These are phyloP conservation scores for Drosophila borborema DNA, from an alignment of 2,888 invertebrate genomes.

Conservation along the genomic window DNA sequence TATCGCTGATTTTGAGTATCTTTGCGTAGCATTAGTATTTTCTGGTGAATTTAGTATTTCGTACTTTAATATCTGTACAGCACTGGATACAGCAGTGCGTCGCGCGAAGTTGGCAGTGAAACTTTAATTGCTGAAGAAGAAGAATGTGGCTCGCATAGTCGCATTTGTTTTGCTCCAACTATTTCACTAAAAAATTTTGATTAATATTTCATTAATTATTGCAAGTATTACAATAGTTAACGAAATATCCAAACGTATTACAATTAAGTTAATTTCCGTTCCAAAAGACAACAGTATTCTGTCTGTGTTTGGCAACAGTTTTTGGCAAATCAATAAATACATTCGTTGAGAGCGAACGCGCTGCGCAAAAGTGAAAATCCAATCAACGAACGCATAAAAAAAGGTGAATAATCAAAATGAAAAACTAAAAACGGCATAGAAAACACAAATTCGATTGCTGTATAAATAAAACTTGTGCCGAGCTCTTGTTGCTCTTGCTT, in stretches of 20 bases:
- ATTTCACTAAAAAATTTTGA: conserved; percentile 35
- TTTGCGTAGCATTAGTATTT: background rate
- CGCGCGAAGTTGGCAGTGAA: conserved; percentile 33
- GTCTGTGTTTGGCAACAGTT: conserved; percentile 53
- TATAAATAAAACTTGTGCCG: conserved; percentile 54
- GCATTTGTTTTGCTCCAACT: conserved; percentile 62
- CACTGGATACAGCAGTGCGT: background rate
- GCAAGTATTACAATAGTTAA: conserved; percentile 30
- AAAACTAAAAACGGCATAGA: conserved; percentile 29
- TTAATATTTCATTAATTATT: conserved; percentile 12
- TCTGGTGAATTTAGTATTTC: conserved; percentile 16
- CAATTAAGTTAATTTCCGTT: conserved; percentile 27
- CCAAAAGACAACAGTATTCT: conserved; percentile 62
- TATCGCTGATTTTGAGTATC: background rate
- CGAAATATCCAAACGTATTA: conserved; percentile 32
- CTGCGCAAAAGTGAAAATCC: conserved; percentile 74
- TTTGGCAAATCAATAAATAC: conserved; percentile 72
- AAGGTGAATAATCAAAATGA: conserved; percentile 74
- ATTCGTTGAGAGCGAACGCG: conserved; percentile 54
- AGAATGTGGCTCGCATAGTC: conserved; percentile 60
- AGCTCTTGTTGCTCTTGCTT: conserved; percentile 30
- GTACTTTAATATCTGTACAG: conserved; percentile 8
- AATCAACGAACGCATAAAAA: conserved; percentile 67
- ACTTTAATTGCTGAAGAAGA: conserved; percentile 44
- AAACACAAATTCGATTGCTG: conserved; percentile 53